Percentiles rank a stretch among this genome's conserved stretches.
These are phyloP conservation scores for Drosophila punjabiensis DNA, from an alignment of 1,140 invertebrate species.

Conservation along the genomic window DNA sequence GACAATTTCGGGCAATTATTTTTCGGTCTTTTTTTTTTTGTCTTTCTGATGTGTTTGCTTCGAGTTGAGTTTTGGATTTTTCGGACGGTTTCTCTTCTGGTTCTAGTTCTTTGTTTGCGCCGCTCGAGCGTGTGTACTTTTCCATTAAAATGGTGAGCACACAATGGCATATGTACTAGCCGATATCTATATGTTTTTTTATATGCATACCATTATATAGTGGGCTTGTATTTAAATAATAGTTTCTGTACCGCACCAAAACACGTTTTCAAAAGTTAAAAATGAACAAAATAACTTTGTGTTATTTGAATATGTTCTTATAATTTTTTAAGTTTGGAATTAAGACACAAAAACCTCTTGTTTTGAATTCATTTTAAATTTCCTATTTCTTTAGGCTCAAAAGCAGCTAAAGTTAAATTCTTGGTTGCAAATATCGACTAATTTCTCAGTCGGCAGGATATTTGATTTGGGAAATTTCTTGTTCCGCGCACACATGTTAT, in stretches of 20 bases:
- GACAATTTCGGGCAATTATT: conserved; percentile 64
- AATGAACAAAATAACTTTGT: background rate
- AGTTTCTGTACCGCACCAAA: background rate
- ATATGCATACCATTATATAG: background rate
- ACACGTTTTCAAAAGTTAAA: background rate
- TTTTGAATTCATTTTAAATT: background rate
- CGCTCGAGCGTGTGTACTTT: conserved; percentile 31
- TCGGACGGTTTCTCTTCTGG: conserved; percentile 28
- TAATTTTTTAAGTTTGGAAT: background rate
- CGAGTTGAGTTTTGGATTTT: conserved; percentile 38
- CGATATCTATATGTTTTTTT: background rate
- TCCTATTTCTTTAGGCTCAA: background rate
- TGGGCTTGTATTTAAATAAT: background rate
- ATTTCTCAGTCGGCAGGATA: background rate
- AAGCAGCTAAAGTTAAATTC: background rate
- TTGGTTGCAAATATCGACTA: background rate
- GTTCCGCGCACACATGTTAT: conserved; percentile 30
- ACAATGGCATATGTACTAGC: conserved; percentile 15
- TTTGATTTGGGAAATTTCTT: background rate
- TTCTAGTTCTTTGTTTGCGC: conserved; percentile 49
- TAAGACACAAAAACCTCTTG: too few species aligned
- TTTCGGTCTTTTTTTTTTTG: conserved; percentile 35
- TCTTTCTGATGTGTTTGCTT: conserved; percentile 54
- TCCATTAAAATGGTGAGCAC: conserved; percentile 36
- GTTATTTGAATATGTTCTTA: background rate